Conservation (phyloP, 2,888 invertebrate genomes). For the Ommatoiulus sabulosus region DNA sequence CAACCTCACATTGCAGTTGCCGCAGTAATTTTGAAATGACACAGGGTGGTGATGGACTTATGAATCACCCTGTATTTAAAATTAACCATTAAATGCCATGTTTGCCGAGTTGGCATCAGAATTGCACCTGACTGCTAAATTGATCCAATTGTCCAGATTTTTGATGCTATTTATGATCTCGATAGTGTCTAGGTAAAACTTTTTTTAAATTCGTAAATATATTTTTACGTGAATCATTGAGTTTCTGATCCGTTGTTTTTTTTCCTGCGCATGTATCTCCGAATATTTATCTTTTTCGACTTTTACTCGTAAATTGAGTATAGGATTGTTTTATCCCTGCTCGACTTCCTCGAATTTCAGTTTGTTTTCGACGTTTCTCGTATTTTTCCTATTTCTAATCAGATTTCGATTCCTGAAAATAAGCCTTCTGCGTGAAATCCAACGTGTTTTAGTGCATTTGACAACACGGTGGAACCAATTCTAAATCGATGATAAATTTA, state of each 20-base stretch:
- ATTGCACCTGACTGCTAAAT: too few relatives aligned
- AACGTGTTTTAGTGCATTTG: background rate
- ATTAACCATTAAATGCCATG: too few relatives aligned
- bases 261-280: background rate
- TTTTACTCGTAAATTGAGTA: background rate
- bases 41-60: too few relatives aligned
- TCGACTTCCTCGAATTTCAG: constrained; percentile 20
- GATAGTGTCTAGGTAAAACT: too few relatives aligned
- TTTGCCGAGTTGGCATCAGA: too few relatives aligned
- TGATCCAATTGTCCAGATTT: too few relatives aligned
- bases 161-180: too few relatives aligned
- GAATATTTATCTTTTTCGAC: background rate
- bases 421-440: background rate
- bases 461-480: background rate
- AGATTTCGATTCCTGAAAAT: background rate
- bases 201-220: background rate
- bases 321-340: background rate
- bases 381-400: background rate
- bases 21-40: too few relatives aligned
- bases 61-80: too few relatives aligned
- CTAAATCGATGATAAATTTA: constrained; percentile 12
- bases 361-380: background rate
- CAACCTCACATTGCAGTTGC: too few relatives aligned
- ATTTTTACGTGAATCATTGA: too few relatives aligned
- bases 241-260: constrained; percentile 31